Evolutionary conservation across 2,113 vertebrate genomes (phyloP).

Genomic region (Perca schrenkii): DNA sequence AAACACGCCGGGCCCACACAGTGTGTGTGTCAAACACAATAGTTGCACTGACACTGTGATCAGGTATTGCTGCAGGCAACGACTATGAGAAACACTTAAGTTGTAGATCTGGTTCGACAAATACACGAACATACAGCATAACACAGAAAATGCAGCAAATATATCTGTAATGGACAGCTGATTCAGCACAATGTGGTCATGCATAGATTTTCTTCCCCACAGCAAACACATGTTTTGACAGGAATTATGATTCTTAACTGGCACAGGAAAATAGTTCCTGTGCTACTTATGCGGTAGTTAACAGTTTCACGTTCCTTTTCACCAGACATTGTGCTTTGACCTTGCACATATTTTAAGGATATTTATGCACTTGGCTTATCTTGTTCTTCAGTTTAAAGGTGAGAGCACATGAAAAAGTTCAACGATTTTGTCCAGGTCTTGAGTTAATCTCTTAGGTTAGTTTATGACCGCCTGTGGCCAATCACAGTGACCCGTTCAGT

Average conservation of each 20-base stretch:
- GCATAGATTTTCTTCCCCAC: conserved; percentile 10
- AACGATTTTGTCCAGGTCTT: conserved; percentile 26
- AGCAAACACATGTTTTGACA: conserved; percentile 45
- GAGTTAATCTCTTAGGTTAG: conserved; percentile 54
- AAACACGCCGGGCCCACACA: conserved; percentile 66
- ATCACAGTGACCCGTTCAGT: conserved; percentile 59
- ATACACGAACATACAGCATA: conserved; percentile 3
- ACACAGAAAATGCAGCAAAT: conserved; percentile 22
- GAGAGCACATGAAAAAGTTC: conserved; percentile 10
- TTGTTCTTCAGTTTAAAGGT: background rate
- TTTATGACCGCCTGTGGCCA: conserved; percentile 64
- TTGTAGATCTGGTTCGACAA: conserved; percentile 47
- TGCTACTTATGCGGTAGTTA: background rate
- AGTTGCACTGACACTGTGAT: conserved; percentile 56
- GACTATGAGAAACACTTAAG: conserved; percentile 53
- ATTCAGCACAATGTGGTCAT: conserved; percentile 39
- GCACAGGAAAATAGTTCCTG: conserved; percentile 42
- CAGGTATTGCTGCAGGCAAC: conserved; percentile 53
- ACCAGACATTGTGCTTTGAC: conserved; percentile 25
- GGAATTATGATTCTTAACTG: conserved; percentile 48
- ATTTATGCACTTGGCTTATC: conserved; percentile 15
- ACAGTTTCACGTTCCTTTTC: conserved; percentile 39
- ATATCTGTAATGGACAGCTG: conserved; percentile 15
- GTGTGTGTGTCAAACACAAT: conserved; percentile 76
- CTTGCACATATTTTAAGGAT: conserved; percentile 6